Evolutionary conservation across 2,113 vertebrate genomes (phyloP), one percentile per base, ranked within the genome.

Genomic region (Mandrillus leucophaeus): DNA sequence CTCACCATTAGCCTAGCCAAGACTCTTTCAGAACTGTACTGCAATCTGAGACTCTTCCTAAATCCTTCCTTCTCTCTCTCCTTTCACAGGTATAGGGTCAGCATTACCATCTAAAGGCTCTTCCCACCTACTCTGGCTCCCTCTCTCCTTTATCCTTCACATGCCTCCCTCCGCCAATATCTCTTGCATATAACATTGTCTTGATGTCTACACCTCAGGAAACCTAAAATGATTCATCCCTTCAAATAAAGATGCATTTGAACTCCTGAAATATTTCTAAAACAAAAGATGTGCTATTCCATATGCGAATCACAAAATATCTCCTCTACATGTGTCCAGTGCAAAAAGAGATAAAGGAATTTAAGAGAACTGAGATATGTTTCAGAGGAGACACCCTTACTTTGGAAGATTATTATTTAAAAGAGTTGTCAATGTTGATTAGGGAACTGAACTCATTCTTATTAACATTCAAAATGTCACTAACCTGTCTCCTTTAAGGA

Each of bases 231-330:
- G 16, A 92, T n/a, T 78, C 9, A 30, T 14, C 4, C 3, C 10
- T 68, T 57, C 48, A 79, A 55, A 76, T 85, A 89, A 93, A 93
- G 6, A 61, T 61, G 7, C 13, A 79, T 92, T 93, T 43, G 5
- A 66, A 79, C 25, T 43, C 43, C 70, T 90, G 35, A 94, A 91
- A 83, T 43, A 66, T n/a, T 78, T 27, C 22, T 83, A 25, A 57
- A 97, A 84, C 40, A 78, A 85, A 82, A 76, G 10, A 83, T n/a
- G 20, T 30, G 20, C 66, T 84, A 91, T 86, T 96, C 45, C 45
- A 20, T 50, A 32, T 64, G 72, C 35, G 22, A 57, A 55, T 82
- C 59, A 79, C 25, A 96, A 93, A 78, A 81, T 78, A 9, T 75
- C 57, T 90, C 59, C 61, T 30, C 66, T 82, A 90, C 96, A 72